phyloP scores from a whole-genome alignment of 1,140 invertebrate species.

The Protaetia brevitarsis region DNA sequence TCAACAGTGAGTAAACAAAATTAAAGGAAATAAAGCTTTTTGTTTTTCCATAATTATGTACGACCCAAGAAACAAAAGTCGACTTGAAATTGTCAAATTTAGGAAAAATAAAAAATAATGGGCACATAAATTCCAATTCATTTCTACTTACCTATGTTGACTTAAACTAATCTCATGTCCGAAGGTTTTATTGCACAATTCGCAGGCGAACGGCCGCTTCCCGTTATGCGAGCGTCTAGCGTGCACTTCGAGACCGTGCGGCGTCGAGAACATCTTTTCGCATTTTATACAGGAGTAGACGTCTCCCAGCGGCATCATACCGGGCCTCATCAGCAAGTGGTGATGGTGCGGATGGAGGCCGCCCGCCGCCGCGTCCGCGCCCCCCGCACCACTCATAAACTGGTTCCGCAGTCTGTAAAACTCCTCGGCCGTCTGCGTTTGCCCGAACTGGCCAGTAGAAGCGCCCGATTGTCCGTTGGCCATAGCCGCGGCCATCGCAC shows the following conservation, averaged over 20 bases:
- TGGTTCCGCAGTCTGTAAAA: constrained; percentile 54
- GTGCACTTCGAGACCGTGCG: constrained; percentile 93
- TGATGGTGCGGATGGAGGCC: constrained; percentile 61
- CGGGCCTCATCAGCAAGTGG: constrained; percentile 64
- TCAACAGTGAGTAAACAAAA: too few species aligned
- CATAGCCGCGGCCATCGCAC: constrained; percentile 57
- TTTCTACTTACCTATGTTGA: constrained; percentile 75
- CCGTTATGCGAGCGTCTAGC: constrained; percentile 92
- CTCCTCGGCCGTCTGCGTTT: constrained; percentile 47
- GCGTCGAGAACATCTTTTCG: constrained; percentile 96
- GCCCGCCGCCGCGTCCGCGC: constrained; percentile 46
- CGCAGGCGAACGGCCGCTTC: constrained; percentile 91
- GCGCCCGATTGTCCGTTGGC: constrained; percentile 41
- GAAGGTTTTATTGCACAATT: constrained; percentile 95
- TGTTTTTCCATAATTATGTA: too few species aligned
- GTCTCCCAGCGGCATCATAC: constrained; percentile 72
- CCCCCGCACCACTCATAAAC: constrained; percentile 45
- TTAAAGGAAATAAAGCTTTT: too few species aligned
- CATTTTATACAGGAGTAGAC: constrained; percentile 96
- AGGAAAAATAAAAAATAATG: too few species aligned
- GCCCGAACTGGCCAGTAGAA: constrained; percentile 34
- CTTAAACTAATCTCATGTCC: constrained; percentile 93
- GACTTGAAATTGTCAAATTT: too few species aligned
- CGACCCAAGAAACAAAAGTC: too few species aligned
- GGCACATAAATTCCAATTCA: too few species aligned